A percentile compares a stretch with the other conserved stretches of the same genome.
Conservation (phyloP, 2,888 invertebrate species). For the Dilophus febrilis region DNA sequence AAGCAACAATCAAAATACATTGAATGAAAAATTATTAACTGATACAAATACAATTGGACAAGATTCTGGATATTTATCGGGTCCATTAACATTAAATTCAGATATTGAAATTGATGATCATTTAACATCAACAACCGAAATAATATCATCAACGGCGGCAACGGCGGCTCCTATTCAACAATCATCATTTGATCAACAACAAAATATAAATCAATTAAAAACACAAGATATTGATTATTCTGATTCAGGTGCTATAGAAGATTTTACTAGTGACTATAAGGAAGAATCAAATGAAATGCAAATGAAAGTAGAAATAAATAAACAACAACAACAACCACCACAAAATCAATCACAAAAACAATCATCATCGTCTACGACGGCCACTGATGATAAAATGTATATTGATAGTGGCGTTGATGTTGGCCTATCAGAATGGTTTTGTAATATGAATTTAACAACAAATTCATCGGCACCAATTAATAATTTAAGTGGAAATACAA, state of each 20-base stretch:
- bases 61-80: conserved; percentile 34
- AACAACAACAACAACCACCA: conserved; percentile 7
- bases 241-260: conserved; percentile 14
- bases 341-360: no score
- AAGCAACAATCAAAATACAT: not conserved
- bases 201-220: not conserved
- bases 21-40: not conserved
- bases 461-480: conserved; percentile 14
- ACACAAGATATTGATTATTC: conserved; percentile 18
- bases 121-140: not conserved
- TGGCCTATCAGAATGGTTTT: conserved; percentile 42
- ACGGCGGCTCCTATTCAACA: not conserved
- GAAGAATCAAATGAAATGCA: conserved; percentile 7
- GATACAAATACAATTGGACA: conserved; percentile 11
- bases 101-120: conserved; percentile 5
- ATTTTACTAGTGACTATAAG: conserved; percentile 10
- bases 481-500: conserved; percentile 11
- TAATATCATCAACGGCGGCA: not conserved
- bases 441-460: conserved; percentile 36
- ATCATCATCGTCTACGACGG: conserved; percentile 10
- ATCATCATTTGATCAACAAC: not conserved
- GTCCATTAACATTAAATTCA: conserved; percentile 22
- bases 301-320: conserved; percentile 9
- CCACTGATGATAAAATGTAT: conserved; percentile 29
- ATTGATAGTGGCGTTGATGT: conserved; percentile 50